phyloP scores from a whole-genome alignment of 2,888 invertebrate genomes.

The Agonopterix subpropinquella region DNA sequence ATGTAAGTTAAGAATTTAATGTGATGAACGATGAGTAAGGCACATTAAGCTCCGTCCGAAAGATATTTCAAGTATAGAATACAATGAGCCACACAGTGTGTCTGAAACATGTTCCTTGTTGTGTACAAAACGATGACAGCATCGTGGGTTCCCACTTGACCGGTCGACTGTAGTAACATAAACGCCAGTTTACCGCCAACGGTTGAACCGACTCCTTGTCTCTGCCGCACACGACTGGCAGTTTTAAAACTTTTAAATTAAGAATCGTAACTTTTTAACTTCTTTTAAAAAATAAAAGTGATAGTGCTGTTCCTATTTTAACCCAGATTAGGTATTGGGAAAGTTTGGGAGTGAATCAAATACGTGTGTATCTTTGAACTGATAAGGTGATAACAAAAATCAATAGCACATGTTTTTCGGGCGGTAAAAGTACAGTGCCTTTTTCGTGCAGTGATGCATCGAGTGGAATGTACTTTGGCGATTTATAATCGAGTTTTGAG shows the following conservation, averaged over 20 bases:
- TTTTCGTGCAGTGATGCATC: constrained; percentile 54
- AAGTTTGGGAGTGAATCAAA: constrained; percentile 1
- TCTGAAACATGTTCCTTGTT: constrained; percentile 3
- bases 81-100: constrained; percentile 12
- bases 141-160: constrained; percentile 5
- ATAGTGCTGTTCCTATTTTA: background rate
- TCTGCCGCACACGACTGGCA: constrained; percentile 26
- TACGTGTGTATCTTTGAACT: constrained; percentile 16
- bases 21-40: no score
- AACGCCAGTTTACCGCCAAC: constrained; percentile 53
- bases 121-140: constrained; percentile 39
- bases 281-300: constrained; percentile 3
- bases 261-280: constrained; percentile 6
- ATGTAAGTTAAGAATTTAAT: no score
- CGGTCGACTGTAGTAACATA: background rate
- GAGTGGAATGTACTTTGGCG: constrained; percentile 35
- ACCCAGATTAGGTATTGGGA: background rate
- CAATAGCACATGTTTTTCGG: constrained; percentile 35
- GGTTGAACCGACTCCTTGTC: constrained; percentile 44
- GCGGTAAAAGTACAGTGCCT: constrained; percentile 18
- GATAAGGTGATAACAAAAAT: constrained; percentile 45
- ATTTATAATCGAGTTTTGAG: constrained; percentile 47
- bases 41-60: no score
- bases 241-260: constrained; percentile 27
- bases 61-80: no score